Evolutionary conservation across 2,888 invertebrate genomes (phyloP), one percentile per base, ranked within the genome.

Genomic region (Tenthredo mesomela): DNA sequence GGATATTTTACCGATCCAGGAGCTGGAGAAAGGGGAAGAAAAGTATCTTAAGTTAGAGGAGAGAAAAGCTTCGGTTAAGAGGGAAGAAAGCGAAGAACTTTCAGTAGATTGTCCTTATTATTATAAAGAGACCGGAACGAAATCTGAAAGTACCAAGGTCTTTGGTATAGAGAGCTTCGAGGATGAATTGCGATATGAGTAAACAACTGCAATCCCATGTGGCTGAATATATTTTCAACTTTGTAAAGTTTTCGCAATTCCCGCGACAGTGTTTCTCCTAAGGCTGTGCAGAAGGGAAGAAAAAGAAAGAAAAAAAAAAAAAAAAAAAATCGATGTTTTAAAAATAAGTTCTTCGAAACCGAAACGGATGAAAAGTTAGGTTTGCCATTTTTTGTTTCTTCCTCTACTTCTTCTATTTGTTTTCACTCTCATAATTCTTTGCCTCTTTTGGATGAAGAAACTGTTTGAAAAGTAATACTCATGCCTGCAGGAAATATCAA

Each of bases 1-100:
- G 12, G 93, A 89, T 12, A 83, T 90, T 15, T 84, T 91, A 33
- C 87, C 88, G 2, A 25, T 25, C 9, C 71, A 78, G 5, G 88
- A 88, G 54, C 50, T 89, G 47, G 85, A 87, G 21, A 67, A 85
- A 1, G 86, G 85, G 1, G 58, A 86, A 7, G 83, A 71, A 47
- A 80, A 85, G 54, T 87, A 87, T 47, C 40, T 88, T 54, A 9
- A 73, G 65, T 12, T 15, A 3, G 18, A 47, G 50, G 70, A 12
- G 80, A 58, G 80, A 29, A 29, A 40, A 40, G 33, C n/a, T 37
- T 18, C 73, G 43, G 21, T 15, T 18, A 21, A 40, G 37, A 21
- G 40, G 21, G 43, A 73, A n/a, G n/a, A 71, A 6, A 33, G 37
- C n/a, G 40, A 71, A 40, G 43, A 73, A 40, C 10, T 50, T 29